phyloP scores from a whole-genome alignment of 2,113 vertebrate genomes.

The Oryzias javanicus region DNA sequence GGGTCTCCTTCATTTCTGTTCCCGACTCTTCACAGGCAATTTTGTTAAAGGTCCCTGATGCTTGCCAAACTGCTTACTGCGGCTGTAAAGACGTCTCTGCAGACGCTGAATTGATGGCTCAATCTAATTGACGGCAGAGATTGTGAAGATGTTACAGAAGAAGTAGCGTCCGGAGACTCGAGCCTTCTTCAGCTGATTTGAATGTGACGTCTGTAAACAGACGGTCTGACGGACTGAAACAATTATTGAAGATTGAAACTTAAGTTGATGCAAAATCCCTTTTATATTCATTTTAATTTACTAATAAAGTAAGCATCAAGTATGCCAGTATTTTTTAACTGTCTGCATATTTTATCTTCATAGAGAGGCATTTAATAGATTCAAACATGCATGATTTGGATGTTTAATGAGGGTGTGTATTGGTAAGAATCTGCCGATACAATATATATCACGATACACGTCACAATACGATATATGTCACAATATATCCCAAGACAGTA shows the following conservation, averaged over 20 bases:
- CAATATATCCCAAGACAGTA: too few relatives aligned
- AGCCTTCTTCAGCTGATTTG: conserved; percentile 10
- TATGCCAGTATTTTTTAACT: too few relatives aligned
- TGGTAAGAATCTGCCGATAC: too few relatives aligned
- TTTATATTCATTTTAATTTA: too few relatives aligned
- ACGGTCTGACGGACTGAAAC: neutral
- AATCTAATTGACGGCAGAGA: conserved; percentile 63
- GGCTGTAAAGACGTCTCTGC: conserved; percentile 68
- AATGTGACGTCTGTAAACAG: conserved; percentile 24
- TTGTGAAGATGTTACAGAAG: conserved; percentile 57
- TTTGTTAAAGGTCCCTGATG: conserved; percentile 70
- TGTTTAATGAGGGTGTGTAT: too few relatives aligned
- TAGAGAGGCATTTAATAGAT: too few relatives aligned
- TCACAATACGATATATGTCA: too few relatives aligned
- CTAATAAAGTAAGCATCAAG: too few relatives aligned
- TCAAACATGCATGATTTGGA: too few relatives aligned
- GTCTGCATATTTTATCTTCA: too few relatives aligned
- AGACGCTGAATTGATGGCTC: conserved; percentile 63
- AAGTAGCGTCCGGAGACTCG: conserved; percentile 26
- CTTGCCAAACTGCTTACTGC: conserved; percentile 64
- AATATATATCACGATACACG: too few relatives aligned
- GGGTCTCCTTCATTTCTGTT: conserved; percentile 51
- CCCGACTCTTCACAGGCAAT: conserved; percentile 62
- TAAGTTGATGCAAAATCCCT: too few relatives aligned
- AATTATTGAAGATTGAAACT: neutral